Conservation (phyloP, 2,797 vertebrate species). For the Toxotes lorentzi region DNA sequence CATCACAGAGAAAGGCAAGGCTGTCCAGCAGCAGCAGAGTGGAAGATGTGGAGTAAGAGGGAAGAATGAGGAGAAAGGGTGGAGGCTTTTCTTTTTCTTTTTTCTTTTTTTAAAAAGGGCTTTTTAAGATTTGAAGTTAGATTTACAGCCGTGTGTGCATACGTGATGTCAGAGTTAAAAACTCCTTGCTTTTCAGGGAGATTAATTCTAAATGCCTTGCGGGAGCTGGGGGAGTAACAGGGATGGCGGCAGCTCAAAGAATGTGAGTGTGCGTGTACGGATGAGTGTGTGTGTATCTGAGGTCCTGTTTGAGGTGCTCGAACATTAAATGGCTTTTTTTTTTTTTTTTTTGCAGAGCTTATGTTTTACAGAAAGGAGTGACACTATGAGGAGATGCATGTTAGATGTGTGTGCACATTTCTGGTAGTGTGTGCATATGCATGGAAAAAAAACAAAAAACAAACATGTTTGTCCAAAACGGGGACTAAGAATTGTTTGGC, state of each 20-base stretch:
- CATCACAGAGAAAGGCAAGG: constrained; percentile 75
- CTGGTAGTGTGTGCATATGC: neutral
- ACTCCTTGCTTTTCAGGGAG: constrained; percentile 78
- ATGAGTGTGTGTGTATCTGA: constrained; percentile 53
- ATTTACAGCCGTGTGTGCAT: constrained; percentile 77
- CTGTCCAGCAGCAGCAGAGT: constrained; percentile 67
- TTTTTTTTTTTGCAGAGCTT: constrained; percentile 43
- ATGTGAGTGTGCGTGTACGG: constrained; percentile 54
- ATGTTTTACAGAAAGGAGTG: constrained; percentile 49
- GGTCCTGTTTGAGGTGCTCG: constrained; percentile 61
- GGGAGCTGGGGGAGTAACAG: constrained; percentile 79
- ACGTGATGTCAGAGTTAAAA: constrained; percentile 83
- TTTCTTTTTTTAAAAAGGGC: constrained; percentile 59
- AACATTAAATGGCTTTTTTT: constrained; percentile 56
- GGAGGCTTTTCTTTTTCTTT: constrained; percentile 57
- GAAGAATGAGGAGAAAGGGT: constrained; percentile 77
- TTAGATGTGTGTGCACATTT: neutral
- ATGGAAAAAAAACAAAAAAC: neutral
- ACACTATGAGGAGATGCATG: constrained; percentile 23
- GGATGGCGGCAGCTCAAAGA: constrained; percentile 78
- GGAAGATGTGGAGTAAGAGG: constrained; percentile 65
- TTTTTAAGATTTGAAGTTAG: constrained; percentile 79
- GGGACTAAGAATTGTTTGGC: constrained; percentile 62
- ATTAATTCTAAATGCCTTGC: constrained; percentile 82
- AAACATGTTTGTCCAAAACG: constrained; percentile 48